Evolutionary conservation across 2,888 invertebrate genomes (phyloP), one percentile per base, ranked within the genome.

Genomic region (Stratiomys singularior): DNA sequence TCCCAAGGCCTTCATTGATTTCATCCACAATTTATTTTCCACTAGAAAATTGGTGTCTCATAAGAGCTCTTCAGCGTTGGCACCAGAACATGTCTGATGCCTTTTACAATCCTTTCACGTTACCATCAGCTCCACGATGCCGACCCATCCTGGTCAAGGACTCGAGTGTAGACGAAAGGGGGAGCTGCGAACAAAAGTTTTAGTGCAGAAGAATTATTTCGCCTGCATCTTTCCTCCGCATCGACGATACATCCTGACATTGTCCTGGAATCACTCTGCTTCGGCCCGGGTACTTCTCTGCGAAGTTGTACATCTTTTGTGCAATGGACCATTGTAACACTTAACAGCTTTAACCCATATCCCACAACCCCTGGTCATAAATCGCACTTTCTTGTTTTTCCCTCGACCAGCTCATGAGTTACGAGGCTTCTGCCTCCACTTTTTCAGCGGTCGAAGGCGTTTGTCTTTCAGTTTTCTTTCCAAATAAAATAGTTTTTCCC

Each of bases 271-370:
- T 21, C 18, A 21, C 25, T 7, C 60, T 21, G 27, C 15, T 11
- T 7, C n/a, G 21, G 64, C 30, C 64, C 64, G 15, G 37, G 30
- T 27, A 52, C 27, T 52, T 47, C 18, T 47, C 37, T 58, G 30
- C 7, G 23, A 30, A 60, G 58, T 28, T 66, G 56, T 66, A 56
- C 79, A 81, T 81, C 80, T 78, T 78, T 60, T 71, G 71, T 77
- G 79, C 80, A 82, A 82, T 82, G 81, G 81, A 82, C 81, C 82
- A 79, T 81, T 80, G 66, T 77, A 82, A 79, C 80, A 82, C 81
- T 82, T 81, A 82, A 81, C 82, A 82, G 81, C 81, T 81, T 82
- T 81, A 80, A 81, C 81, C 81, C 80, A 81, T 81, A 82, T 81
- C 80, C 80, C 79, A 77, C 52, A 71, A 52, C 71, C 71, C 52